Evolutionary conservation across 2,888 invertebrate species (phyloP).

Genomic region (Sarcophaga carnaria): DNA sequence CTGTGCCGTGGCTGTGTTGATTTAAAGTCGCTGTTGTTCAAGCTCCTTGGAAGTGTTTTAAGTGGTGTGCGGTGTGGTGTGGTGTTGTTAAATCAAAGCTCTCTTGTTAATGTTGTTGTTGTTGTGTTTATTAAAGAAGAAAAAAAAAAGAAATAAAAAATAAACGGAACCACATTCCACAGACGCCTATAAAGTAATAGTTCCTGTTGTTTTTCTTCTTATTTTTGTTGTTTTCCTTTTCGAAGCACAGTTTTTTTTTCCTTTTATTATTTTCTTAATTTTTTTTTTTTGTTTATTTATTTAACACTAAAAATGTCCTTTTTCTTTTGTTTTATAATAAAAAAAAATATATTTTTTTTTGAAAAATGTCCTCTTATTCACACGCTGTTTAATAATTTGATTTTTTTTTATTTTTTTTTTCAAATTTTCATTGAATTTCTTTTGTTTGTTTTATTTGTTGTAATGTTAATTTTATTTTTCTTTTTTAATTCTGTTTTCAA

Average conservation of each 20-base stretch:
- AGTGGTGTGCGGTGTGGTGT: no score
- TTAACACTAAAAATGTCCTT: slow-evolving; percentile 39
- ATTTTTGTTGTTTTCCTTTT: background rate
- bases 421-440: slow-evolving; percentile 15
- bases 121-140: background rate
- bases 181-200: background rate
- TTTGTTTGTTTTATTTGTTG: background rate
- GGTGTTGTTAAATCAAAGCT: background rate
- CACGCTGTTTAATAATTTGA: background rate
- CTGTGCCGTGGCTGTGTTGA: no score
- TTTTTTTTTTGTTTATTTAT: slow-evolving; percentile 21
- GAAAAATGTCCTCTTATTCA: slow-evolving; percentile 15
- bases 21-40: background rate
- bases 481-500: slow-evolving; percentile 9
- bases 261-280: slow-evolving; percentile 2
- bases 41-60: background rate
- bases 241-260: background rate
- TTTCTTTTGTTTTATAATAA: background rate
- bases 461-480: background rate
- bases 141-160: background rate
- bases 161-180: slow-evolving; percentile 46
- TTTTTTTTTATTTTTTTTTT: background rate
- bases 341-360: slow-evolving; percentile 17
- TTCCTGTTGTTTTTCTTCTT: background rate
- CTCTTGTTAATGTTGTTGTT: background rate